Evolutionary conservation across 2,888 invertebrate species (phyloP).

Genomic region (Parnassius orleans): DNA sequence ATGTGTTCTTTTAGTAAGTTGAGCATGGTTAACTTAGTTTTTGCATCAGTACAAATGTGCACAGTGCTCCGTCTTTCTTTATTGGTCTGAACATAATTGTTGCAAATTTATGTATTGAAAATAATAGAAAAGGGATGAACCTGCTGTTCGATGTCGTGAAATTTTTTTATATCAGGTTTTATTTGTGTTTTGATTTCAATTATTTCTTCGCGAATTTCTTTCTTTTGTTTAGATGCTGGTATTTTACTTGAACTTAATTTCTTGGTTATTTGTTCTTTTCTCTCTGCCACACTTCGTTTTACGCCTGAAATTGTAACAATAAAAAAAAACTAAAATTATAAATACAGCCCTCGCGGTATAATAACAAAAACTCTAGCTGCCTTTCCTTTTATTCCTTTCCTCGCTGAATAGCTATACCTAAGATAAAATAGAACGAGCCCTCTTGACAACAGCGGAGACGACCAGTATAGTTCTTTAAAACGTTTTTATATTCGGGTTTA

Average conservation of each 20-base stretch:
- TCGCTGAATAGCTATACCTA: no score
- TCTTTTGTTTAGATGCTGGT: slow-evolving; percentile 87
- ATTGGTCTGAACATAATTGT: no score
- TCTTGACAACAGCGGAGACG: no score
- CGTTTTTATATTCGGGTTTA: no score
- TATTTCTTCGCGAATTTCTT: slow-evolving; percentile 87
- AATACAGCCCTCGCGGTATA: no score
- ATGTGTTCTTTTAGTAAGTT: slow-evolving; percentile 6
- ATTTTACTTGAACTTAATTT: slow-evolving; percentile 86
- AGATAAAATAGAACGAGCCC: no score
- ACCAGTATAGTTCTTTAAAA: no score
- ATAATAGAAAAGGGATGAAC: slow-evolving; percentile 36
- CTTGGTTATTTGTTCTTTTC: slow-evolving; percentile 88
- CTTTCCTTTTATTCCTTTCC: no score
- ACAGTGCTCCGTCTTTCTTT: no score
- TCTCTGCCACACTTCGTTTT: slow-evolving; percentile 87
- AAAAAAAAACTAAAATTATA: background rate
- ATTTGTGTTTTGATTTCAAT: slow-evolving; percentile 86
- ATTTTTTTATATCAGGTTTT: slow-evolving; percentile 77
- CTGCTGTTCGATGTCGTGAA: slow-evolving; percentile 76
- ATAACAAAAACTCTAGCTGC: no score
- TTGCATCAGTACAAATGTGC: no score
- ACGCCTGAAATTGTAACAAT: slow-evolving; percentile 53
- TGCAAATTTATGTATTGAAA: background rate
- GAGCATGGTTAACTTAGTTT: background rate